Percentiles rank a stretch among this genome's conserved stretches.
phyloP scores from a whole-genome alignment of 2,113 vertebrate genomes.

The Menura novaehollandiae region DNA sequence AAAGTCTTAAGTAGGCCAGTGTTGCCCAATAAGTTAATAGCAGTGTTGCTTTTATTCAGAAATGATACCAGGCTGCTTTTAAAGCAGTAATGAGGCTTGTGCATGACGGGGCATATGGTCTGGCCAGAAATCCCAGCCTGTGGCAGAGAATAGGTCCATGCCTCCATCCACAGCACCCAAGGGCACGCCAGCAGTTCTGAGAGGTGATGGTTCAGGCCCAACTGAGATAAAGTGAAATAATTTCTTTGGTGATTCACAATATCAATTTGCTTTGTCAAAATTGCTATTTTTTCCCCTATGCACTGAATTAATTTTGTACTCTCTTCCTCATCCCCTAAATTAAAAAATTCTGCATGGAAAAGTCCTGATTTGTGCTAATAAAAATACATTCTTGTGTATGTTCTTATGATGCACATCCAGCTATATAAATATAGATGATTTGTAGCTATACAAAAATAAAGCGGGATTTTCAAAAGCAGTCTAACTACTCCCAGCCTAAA shows the following conservation, averaged over 20 bases:
- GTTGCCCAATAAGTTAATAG: neutral
- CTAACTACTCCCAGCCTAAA: constrained; percentile 46
- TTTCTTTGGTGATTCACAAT: neutral
- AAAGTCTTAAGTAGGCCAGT: neutral
- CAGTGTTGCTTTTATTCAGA: neutral
- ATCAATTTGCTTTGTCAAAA: neutral
- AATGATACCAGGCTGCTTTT: neutral
- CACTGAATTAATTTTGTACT: neutral
- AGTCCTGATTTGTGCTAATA: neutral
- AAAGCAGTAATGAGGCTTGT: neutral
- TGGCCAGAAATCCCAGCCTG: accelerated
- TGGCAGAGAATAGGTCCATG: neutral
- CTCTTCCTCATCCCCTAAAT: neutral
- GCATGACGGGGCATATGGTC: neutral
- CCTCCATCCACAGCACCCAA: neutral
- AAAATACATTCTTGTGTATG: neutral
- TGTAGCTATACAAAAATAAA: constrained; percentile 24
- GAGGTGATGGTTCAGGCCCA: neutral
- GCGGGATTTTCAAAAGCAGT: constrained; percentile 43
- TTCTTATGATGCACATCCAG: neutral
- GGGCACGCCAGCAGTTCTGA: neutral
- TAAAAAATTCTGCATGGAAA: neutral
- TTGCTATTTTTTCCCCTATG: neutral
- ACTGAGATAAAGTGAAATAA: neutral
- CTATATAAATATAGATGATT: constrained; percentile 30